Evolutionary conservation across 1,140 invertebrate species (phyloP), one percentile per base, ranked within the genome.

Genomic region (Pygmarrhopalites habei): DNA sequence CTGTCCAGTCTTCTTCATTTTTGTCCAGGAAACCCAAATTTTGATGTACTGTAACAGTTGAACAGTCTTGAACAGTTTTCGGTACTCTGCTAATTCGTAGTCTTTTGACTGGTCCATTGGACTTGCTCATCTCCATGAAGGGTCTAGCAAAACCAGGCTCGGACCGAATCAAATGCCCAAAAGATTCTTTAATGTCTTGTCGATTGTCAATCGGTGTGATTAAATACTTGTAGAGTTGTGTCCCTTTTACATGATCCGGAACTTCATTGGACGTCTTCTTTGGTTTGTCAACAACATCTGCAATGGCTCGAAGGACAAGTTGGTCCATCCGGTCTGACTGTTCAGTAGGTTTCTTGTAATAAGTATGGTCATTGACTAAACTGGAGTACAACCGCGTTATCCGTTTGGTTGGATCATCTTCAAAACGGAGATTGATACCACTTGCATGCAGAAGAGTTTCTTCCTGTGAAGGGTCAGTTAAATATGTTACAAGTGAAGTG

Each of bases 151-250:
- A 39, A 7, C 35, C 7, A 39, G 7, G 7, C 35, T 10, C 17
- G 35, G 46, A 49, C 46, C 46, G n/a, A n/a, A 49, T 19, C 23
- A 7, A 19, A 49, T 49, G 46, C 7, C 46, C 46, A 19, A 49
- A 49, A 19, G 7, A 10, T 19, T 49, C 46, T 49, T 21, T 21
- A 19, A 7, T 49, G 7, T 21, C 7, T 49, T 21, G 7, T 49
- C 7, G 19, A 7, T 49, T 19, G 19, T 49, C 46, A 10, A 19
- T 12, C 7, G 46, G 7, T 10, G 46, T 19, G 7, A 23, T 49
- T 21, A 49, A 49, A 19, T 49, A 49, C 23, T 49, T 49, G 23
- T 49, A 49, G 23, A 49, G 46, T 21, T 49, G 46, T 15, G 14
- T 12, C 12, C 23, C 23, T 23, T 23, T 49, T 5, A 21, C 23